phyloP scores from a whole-genome alignment of 2,113 vertebrate species.

The Lepisosteus osseus region DNA sequence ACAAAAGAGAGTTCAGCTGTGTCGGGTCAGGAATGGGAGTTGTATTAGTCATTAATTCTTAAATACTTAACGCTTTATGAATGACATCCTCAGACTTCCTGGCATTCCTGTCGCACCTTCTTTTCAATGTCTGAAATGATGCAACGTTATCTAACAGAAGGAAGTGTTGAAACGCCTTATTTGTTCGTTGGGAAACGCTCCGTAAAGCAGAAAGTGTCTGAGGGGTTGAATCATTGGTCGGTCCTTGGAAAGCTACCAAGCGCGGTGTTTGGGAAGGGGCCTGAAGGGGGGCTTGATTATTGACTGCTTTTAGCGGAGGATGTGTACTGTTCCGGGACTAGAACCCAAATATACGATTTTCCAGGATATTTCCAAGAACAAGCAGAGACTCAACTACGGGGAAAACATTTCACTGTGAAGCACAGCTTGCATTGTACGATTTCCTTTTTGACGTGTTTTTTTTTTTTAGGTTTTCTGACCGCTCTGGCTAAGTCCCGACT shows the following conservation, averaged over 20 bases:
- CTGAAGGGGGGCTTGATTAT: neutral
- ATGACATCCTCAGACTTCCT: too few relatives aligned
- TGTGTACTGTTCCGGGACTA: neutral
- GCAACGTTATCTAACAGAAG: neutral
- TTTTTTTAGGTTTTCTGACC: too few relatives aligned
- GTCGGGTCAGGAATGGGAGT: too few relatives aligned
- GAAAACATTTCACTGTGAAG: neutral
- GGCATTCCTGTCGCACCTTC: too few relatives aligned
- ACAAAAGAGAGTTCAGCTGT: too few relatives aligned
- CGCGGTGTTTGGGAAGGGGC: neutral
- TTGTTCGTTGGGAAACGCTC: constrained; percentile 7
- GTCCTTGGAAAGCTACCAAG: constrained; percentile 3
- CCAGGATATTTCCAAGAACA: constrained; percentile 5
- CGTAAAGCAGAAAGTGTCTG: constrained; percentile 1
- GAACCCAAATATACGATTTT: neutral
- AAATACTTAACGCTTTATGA: too few relatives aligned
- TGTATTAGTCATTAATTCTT: too few relatives aligned
- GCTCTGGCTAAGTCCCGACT: too few relatives aligned
- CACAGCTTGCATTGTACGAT: neutral
- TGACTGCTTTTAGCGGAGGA: neutral
- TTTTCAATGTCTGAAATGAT: too few relatives aligned
- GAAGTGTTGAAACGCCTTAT: neutral
- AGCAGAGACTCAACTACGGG: too few relatives aligned
- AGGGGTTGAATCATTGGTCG: constrained; percentile 7
- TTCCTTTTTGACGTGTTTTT: too few relatives aligned